phyloP scores from a whole-genome alignment of 1,140 invertebrate species.

The Caenorhabditis brenneri region DNA sequence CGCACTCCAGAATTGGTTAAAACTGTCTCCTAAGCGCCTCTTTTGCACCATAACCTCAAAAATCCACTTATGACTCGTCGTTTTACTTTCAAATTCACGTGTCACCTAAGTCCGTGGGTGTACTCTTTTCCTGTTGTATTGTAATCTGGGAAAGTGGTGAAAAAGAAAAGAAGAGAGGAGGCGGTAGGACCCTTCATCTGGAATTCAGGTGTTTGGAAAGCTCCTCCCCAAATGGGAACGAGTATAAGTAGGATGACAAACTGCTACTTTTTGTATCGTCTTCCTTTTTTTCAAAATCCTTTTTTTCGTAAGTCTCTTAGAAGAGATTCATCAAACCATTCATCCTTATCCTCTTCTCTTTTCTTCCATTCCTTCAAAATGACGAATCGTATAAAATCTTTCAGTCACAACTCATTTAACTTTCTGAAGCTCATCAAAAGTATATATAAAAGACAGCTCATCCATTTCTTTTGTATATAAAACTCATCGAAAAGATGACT shows the following conservation, averaged over 20 bases:
- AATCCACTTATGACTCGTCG: constrained; percentile 15
- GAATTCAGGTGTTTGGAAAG: constrained; percentile 23
- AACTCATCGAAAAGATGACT: background rate
- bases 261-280: background rate
- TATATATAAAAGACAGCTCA: background rate
- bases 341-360: background rate
- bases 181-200: background rate
- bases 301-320: too few relatives aligned
- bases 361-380: background rate
- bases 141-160: constrained; percentile 24
- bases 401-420: background rate
- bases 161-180: background rate
- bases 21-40: background rate
- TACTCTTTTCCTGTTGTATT: background rate
- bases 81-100: background rate
- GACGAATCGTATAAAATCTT: background rate
- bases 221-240: background rate
- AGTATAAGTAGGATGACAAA: background rate
- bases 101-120: constrained; percentile 21
- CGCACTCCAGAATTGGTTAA: background rate
- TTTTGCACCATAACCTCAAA: constrained; percentile 17
- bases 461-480: background rate
- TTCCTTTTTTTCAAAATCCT: background rate
- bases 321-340: background rate
- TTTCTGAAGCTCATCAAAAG: background rate